Evolutionary conservation across 1,140 invertebrate species (phyloP).

Genomic region (Ostrea denselamellosa): DNA sequence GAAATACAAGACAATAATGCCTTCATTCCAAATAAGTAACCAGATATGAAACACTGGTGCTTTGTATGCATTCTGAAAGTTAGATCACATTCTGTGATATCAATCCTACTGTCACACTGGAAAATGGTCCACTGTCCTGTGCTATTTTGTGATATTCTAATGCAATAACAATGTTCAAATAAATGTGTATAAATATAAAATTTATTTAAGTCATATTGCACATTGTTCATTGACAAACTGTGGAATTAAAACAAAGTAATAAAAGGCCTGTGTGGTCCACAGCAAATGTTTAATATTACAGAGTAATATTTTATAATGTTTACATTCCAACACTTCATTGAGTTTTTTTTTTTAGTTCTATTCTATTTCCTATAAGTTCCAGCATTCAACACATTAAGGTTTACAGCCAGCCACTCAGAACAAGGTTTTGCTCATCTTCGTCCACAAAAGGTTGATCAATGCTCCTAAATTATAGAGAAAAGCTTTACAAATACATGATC

Average conservation of each 20-base stretch:
- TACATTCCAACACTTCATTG: background rate
- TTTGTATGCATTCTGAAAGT: too few relatives aligned
- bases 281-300: background rate
- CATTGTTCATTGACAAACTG: background rate
- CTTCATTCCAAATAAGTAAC: too few relatives aligned
- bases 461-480: constrained; percentile 57
- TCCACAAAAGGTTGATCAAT: constrained; percentile 74
- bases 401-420: constrained; percentile 51
- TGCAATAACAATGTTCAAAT: background rate
- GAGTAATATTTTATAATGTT: background rate
- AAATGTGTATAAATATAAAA: constrained; percentile 1
- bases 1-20: too few relatives aligned
- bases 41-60: too few relatives aligned
- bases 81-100: too few relatives aligned
- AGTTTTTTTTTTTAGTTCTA: background rate
- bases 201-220: constrained; percentile 17
- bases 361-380: background rate
- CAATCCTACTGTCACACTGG: too few relatives aligned
- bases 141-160: background rate
- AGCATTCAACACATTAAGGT: too few relatives aligned
- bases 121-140: background rate
- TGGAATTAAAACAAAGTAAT: constrained; percentile 3
- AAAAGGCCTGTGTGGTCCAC: background rate
- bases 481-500: too few relatives aligned
- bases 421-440: constrained; percentile 66